Evolutionary conservation across 35 echinoderm and acorn worm species (phyloP).

Genomic region (Ophioderma brevispina): DNA sequence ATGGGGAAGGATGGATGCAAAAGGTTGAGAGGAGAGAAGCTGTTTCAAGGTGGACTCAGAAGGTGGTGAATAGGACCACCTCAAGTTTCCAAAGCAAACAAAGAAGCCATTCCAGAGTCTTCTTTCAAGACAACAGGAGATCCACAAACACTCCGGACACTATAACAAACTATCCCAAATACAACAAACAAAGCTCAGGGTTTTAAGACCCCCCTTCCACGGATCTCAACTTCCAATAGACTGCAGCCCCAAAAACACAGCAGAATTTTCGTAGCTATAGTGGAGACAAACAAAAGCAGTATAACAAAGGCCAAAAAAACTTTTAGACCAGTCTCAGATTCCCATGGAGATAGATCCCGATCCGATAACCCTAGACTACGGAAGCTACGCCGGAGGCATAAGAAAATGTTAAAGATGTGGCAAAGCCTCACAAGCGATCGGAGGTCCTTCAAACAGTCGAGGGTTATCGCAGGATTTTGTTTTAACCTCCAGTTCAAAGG

Average conservation of each 20-base stretch:
- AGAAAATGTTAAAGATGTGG: neutral
- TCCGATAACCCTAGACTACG: no score
- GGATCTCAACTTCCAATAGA: neutral
- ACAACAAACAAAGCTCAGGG: no score
- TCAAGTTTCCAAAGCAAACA: neutral
- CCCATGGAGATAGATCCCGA: no score
- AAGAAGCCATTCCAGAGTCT: neutral
- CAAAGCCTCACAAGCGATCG: slow-evolving; percentile 20
- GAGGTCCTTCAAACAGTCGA: slow-evolving; percentile 22
- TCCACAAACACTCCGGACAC: no score
- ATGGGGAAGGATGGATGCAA: slow-evolving; percentile 16
- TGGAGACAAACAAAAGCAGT: neutral
- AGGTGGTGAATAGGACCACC: neutral
- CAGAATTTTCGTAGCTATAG: neutral
- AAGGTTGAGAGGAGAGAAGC: slow-evolving; percentile 2
- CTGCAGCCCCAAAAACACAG: neutral
- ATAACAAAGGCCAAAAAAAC: neutral
- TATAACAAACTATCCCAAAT: no score
- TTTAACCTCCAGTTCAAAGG: neutral
- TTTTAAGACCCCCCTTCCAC: neutral
- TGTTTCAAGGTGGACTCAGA: slow-evolving; percentile 24
- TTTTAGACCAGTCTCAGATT: neutral
- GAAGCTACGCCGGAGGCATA: neutral
- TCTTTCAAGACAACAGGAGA: neutral
- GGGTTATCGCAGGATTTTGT: slow-evolving; percentile 34